Evolutionary conservation across 2,113 vertebrate genomes (phyloP).

Genomic region (Paracanthobrama guichenoti): DNA sequence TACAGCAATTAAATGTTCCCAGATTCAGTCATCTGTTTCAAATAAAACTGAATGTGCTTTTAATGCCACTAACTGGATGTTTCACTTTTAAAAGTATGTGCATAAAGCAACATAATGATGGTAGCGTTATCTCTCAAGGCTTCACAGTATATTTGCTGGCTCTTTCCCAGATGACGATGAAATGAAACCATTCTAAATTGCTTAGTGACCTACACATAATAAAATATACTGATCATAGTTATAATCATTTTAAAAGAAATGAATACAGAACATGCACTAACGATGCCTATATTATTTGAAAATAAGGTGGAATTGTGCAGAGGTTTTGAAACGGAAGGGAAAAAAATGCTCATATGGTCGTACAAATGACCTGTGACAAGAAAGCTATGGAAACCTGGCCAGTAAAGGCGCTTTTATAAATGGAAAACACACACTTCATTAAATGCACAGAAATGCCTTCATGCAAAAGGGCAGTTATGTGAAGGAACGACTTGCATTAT

Average conservation of each 20-base stretch:
- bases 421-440: slow-evolving; percentile 41
- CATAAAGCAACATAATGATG: not conserved
- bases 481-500: slow-evolving; percentile 17
- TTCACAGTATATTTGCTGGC: not conserved
- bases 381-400: slow-evolving; percentile 11
- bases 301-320: not conserved
- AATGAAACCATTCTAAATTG: not conserved
- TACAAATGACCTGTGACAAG: slow-evolving; percentile 22
- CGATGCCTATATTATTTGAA: not conserved
- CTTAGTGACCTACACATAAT: not conserved
- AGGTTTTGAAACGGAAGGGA: not conserved
- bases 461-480: slow-evolving; percentile 39
- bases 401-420: slow-evolving; percentile 23
- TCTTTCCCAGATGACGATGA: not conserved
- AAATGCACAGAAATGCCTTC: slow-evolving; percentile 30
- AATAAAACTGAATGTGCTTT: not conserved
- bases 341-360: not conserved
- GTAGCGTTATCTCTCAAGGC: not conserved
- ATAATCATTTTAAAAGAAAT: not conserved
- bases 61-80: not conserved
- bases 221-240: not conserved
- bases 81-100: not conserved
- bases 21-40: not conserved
- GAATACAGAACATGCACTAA: not conserved
- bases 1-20: not conserved